Percentiles rank a stretch among this genome's conserved stretches.
These are phyloP conservation scores for Alosa sapidissima DNA, from an alignment of 2,797 vertebrate species.

Conservation along the genomic window DNA sequence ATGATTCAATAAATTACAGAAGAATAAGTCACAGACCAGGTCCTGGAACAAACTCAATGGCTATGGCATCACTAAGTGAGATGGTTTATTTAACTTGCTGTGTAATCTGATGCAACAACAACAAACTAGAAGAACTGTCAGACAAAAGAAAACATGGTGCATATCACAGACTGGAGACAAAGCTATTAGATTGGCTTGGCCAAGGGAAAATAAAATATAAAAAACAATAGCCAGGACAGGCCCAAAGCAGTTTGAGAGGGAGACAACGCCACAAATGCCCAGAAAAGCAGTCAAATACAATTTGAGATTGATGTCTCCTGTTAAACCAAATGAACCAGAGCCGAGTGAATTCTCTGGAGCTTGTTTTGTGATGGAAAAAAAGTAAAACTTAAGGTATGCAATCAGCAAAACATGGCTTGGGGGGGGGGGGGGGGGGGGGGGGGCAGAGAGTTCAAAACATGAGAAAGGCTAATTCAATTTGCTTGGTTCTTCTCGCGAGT, in stretches of 20 bases:
- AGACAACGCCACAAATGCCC: not conserved
- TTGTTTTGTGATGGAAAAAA: not conserved
- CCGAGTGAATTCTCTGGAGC: not conserved
- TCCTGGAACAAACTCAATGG: not conserved
- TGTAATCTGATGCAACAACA: constrained; percentile 2
- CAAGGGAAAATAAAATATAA: not conserved
- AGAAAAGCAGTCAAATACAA: not conserved
- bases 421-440: too few species aligned
- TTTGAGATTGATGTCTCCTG: not conserved
- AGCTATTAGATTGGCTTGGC: not conserved
- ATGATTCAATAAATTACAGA: not conserved
- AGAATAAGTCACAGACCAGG: not conserved
- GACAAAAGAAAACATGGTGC: not conserved
- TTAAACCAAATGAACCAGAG: not conserved
- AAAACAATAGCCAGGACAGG: not conserved
- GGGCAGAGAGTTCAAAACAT: not conserved
- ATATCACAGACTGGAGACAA: not conserved
- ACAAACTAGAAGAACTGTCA: not conserved
- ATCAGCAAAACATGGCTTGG: not conserved
- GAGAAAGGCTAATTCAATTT: constrained; percentile 9
- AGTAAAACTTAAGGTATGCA: not conserved
- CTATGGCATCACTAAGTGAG: not conserved
- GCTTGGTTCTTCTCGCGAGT: not conserved
- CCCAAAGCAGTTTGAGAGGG: not conserved
- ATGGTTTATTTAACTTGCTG: not conserved